Base-by-base conservation (phyloP, 2,113 vertebrate species). In the Bos javanicus region DNA sequence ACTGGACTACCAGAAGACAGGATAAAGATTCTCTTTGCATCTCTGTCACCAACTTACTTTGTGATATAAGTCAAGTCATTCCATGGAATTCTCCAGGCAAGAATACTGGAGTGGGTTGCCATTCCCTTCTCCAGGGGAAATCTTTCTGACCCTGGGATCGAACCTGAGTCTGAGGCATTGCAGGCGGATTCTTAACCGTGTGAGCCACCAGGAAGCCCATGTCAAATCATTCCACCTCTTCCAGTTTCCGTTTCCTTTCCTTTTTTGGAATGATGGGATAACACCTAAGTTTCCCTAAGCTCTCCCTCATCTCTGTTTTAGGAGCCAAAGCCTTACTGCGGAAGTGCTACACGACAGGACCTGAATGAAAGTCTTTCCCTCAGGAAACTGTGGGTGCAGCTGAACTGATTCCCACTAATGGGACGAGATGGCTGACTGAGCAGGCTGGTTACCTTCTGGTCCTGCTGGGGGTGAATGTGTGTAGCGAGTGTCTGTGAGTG, bases 151-250 rank as follows among this genome's bases (percentile, higher is more conserved):
- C 19, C 67, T 39, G 67, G 67, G 67, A 71, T 39, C 5, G 5
- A 76, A 39, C 71, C 23, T 26, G 10, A 43, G 12, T 26, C 36
- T 74, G 36, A 2, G 12, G 71, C 36, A 43, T 6, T 7, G 6
- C 36, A 43, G 36, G 36, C 1, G 0, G 12, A 43, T 43, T 25
- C 71, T 76, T 76, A 25, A 43, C 36, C 36, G 0, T 25, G 36
- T 14, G 71, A 76, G 71, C 71, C 36, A 43, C 23, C 36, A 43
- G 36, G 36, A 43, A 76, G 36, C 71, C 36, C 71, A 76, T 5
- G 90, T 25, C 81, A 88, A 85, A 54, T 85, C 67, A 39, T n/a
- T 87, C 46, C 30, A 85, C 23, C 19, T 78, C 57, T 46, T n/a
- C 46, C 19, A 89, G 60, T 33, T 89, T 28, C 30, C 57, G 39